Conservation (phyloP, 64 coral and sea anemone species). For the Porites lutea region DNA sequence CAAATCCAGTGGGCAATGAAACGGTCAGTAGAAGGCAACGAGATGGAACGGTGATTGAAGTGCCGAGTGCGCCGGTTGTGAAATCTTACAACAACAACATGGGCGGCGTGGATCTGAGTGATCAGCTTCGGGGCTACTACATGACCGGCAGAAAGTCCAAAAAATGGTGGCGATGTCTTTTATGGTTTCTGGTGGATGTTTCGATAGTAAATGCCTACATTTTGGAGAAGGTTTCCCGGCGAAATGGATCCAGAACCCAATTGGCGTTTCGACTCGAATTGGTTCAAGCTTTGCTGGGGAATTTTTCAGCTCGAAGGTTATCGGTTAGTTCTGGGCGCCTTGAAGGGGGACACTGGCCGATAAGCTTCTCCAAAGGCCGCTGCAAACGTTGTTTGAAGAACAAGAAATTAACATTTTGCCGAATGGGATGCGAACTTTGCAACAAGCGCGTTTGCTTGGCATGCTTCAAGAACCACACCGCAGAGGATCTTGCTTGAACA, state of each 20-base stretch:
- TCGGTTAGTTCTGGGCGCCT: not conserved
- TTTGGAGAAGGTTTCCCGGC: not conserved
- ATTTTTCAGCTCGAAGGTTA: slow-evolving; percentile 24
- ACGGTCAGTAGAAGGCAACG: slow-evolving; percentile 46
- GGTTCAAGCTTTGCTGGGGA: not conserved
- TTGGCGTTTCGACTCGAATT: slow-evolving; percentile 11
- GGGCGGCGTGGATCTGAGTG: slow-evolving; percentile 21
- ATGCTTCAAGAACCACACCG: slow-evolving; percentile 32
- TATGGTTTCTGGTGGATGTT: slow-evolving; percentile 23
- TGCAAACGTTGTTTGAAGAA: slow-evolving; percentile 52
- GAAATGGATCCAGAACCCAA: not conserved
- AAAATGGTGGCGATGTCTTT: slow-evolving; percentile 39
- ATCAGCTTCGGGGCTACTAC: slow-evolving; percentile 29
- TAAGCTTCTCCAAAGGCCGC: not conserved
- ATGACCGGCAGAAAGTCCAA: not conserved
- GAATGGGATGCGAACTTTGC: slow-evolving; percentile 12
- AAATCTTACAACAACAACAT: slow-evolving; percentile 38
- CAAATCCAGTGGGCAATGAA: slow-evolving; percentile 47
- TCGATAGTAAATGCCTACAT: slow-evolving; percentile 37
- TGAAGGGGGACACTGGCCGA: slow-evolving; percentile 15
- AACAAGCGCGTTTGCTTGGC: slow-evolving; percentile 42
- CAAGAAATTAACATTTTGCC: slow-evolving; percentile 17
- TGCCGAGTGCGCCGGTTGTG: slow-evolving; percentile 43
- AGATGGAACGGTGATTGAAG: slow-evolving; percentile 49
- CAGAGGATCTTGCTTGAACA: slow-evolving; percentile 5